Percentiles rank a stretch among this genome's conserved stretches.
phyloP scores from a whole-genome alignment of 92 coral and sea anemone genomes.

The Zoanthus solanderi region DNA sequence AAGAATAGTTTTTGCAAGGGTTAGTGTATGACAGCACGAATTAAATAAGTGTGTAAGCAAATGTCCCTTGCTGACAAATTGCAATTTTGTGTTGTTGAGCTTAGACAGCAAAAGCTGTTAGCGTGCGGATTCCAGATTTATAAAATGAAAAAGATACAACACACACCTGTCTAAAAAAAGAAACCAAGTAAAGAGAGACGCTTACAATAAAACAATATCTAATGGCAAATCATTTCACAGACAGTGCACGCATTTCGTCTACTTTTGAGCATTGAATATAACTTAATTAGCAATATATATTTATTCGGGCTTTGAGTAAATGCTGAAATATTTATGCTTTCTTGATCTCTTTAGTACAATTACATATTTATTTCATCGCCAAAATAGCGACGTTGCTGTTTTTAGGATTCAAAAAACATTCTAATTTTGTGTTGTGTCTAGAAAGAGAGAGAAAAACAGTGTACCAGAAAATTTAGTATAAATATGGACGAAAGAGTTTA shows the following conservation, averaged over 20 bases:
- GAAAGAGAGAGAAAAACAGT: neutral
- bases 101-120: neutral
- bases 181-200: slow-evolving; percentile 48
- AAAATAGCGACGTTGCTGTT: slow-evolving; percentile 55
- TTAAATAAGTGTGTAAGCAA: neutral
- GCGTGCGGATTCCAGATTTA: neutral
- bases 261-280: slow-evolving; percentile 60
- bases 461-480: slow-evolving; percentile 3
- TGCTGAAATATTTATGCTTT: slow-evolving; percentile 78
- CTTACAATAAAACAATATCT: slow-evolving; percentile 55
- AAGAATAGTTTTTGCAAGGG: neutral
- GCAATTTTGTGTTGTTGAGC: slow-evolving; percentile 15
- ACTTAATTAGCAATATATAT: slow-evolving; percentile 79
- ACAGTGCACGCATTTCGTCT: slow-evolving; percentile 55
- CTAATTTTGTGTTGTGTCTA: slow-evolving; percentile 13
- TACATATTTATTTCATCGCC: slow-evolving; percentile 60
- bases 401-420: slow-evolving; percentile 25
- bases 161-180: slow-evolving; percentile 65
- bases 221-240: slow-evolving; percentile 52
- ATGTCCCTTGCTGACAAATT: slow-evolving; percentile 10
- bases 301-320: slow-evolving; percentile 76
- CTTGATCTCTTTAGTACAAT: slow-evolving; percentile 72
- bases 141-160: neutral
- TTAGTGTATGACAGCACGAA: slow-evolving; percentile 6
- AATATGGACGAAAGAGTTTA: neutral